Percentiles rank a stretch among this genome's conserved stretches.
These are phyloP conservation scores for Schizaphis graminum DNA, from an alignment of 2,888 invertebrate species.

Conservation along the genomic window DNA sequence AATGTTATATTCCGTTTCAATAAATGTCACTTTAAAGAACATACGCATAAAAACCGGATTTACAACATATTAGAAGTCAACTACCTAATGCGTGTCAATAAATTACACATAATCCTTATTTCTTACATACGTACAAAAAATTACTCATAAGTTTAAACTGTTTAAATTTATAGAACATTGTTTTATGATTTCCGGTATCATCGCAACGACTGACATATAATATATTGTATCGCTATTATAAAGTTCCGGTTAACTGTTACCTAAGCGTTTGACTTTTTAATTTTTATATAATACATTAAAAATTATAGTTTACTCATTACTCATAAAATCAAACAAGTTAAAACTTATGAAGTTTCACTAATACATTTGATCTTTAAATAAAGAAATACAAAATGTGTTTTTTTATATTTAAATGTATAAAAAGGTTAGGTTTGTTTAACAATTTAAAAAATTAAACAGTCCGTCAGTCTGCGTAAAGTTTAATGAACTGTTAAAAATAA, in stretches of 20 bases:
- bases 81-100: constrained; percentile 16
- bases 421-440: background rate
- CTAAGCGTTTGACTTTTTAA: background rate
- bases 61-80: background rate
- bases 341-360: background rate
- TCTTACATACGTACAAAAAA: background rate
- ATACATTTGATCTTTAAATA: background rate
- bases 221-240: background rate
- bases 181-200: constrained; percentile 27
- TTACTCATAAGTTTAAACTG: background rate
- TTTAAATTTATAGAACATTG: constrained; percentile 19
- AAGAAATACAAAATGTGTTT: background rate
- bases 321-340: background rate
- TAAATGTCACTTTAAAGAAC: constrained; percentile 25
- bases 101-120: background rate
- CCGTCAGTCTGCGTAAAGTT: background rate
- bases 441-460: background rate
- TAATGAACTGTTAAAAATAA: background rate
- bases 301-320: background rate
- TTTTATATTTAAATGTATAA: background rate
- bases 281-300: background rate
- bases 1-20: background rate
- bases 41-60: constrained; percentile 38
- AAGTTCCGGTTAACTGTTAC: background rate
- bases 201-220: background rate